These are phyloP conservation scores for Betta splendens DNA, from an alignment of 2,797 vertebrate genomes.

Conservation along the genomic window DNA sequence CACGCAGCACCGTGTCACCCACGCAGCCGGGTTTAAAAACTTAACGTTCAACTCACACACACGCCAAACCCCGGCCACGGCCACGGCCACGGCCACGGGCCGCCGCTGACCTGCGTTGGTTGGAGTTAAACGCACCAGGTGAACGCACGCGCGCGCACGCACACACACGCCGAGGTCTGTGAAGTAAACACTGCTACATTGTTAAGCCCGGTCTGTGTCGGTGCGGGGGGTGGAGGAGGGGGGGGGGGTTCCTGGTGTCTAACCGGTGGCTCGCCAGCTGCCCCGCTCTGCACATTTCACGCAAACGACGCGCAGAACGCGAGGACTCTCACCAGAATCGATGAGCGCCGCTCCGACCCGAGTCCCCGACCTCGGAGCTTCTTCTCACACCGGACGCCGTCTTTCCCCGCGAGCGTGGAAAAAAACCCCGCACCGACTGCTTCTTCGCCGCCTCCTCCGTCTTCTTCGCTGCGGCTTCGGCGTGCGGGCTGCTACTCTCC, in stretches of 20 bases:
- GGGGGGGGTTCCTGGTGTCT: conserved; percentile 1
- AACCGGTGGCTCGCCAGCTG: neutral
- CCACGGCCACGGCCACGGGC: neutral
- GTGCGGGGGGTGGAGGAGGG: neutral
- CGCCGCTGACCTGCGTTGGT: neutral
- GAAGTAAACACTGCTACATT: conserved; percentile 57
- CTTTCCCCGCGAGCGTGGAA: conserved; percentile 62
- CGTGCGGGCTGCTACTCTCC: conserved; percentile 52
- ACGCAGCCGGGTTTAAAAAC: conserved; percentile 14
- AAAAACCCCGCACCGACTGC: conserved; percentile 9
- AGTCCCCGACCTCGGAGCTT: conserved; percentile 80
- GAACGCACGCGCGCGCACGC: too few species aligned
- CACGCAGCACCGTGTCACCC: conserved; percentile 22
- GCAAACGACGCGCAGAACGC: conserved; percentile 7
- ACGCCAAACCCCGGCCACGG: neutral
- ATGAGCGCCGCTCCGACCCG: conserved; percentile 70
- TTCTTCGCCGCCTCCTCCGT: too few species aligned
- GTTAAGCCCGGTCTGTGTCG: conserved; percentile 38
- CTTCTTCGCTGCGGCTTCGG: conserved; percentile 58
- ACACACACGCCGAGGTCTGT: conserved; percentile 29
- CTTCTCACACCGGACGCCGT: conserved; percentile 81
- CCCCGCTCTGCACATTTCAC: conserved; percentile 1
- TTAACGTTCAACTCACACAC: conserved; percentile 4
- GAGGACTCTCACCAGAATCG: conserved; percentile 77
- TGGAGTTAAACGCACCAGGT: neutral